Evolutionary conservation across 2,113 vertebrate species (phyloP).

Genomic region (Ahaetulla prasina): DNA sequence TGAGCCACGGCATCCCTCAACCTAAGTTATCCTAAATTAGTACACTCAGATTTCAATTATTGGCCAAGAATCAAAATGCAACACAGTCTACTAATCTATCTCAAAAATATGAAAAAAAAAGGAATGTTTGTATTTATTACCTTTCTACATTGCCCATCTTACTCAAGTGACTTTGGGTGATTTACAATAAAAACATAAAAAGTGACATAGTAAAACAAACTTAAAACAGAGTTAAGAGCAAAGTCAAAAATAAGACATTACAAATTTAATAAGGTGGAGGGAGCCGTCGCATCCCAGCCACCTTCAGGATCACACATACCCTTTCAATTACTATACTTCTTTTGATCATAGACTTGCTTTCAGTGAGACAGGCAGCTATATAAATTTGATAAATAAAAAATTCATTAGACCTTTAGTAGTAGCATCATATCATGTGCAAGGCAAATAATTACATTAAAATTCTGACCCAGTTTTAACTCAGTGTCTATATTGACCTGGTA

Average conservation of each 20-base stretch:
- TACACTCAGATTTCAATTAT: not conserved
- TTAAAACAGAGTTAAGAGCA: not conserved
- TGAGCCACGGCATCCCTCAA: too few relatives aligned
- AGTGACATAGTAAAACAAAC: not conserved
- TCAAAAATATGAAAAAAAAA: not conserved
- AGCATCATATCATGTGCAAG: not conserved
- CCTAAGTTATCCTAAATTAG: not conserved
- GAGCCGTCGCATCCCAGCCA: not conserved
- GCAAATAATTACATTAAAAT: not conserved
- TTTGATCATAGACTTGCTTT: not conserved
- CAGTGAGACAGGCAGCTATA: not conserved
- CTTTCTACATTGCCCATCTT: not conserved
- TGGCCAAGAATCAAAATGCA: not conserved
- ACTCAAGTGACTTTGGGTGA: not conserved
- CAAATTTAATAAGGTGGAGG: not conserved
- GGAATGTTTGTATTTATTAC: not conserved
- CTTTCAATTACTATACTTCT: not conserved
- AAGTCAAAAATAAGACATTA: not conserved
- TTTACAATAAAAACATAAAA: not conserved
- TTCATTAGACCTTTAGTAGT: not conserved
- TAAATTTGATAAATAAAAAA: not conserved
- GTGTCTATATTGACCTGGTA: not conserved
- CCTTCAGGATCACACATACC: not conserved
- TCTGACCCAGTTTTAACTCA: not conserved
- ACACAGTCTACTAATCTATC: not conserved